phyloP scores from a whole-genome alignment of 2,797 vertebrate genomes.

The Antrozous pallidus region DNA sequence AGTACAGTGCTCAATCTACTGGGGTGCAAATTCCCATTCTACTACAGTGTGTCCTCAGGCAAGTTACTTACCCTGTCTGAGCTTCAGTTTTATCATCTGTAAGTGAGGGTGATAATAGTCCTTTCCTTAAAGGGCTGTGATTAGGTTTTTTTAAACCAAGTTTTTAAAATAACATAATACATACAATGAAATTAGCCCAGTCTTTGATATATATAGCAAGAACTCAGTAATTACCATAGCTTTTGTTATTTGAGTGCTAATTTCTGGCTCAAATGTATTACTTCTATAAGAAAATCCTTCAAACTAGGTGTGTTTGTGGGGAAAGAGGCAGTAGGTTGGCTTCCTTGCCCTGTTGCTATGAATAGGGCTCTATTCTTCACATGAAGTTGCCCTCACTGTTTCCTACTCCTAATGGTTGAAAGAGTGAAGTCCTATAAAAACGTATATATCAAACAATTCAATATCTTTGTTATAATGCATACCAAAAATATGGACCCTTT shows the following conservation, averaged over 20 bases:
- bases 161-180: constrained; percentile 3
- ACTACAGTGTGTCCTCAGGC: background rate
- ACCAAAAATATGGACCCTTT: background rate
- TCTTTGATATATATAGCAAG: background rate
- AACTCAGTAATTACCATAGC: background rate
- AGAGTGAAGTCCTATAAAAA: background rate
- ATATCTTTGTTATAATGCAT: background rate
- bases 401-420: background rate
- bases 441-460: background rate
- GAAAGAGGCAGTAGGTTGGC: background rate
- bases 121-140: background rate
- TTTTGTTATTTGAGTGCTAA: background rate
- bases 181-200: background rate
- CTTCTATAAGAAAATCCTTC: constrained; percentile 1
- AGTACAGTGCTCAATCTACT: background rate
- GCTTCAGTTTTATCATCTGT: background rate
- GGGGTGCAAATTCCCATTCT: background rate
- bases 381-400: background rate
- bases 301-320: background rate
- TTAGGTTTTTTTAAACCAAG: background rate
- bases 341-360: background rate
- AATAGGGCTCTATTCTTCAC: background rate
- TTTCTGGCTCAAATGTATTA: constrained; percentile 1
- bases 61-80: constrained; percentile 26
- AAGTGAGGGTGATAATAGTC: background rate